A percentile compares a stretch with the other conserved stretches of the same genome.
These are phyloP conservation scores for Clanis bilineata DNA, from an alignment of 2,888 invertebrate species.

Conservation along the genomic window DNA sequence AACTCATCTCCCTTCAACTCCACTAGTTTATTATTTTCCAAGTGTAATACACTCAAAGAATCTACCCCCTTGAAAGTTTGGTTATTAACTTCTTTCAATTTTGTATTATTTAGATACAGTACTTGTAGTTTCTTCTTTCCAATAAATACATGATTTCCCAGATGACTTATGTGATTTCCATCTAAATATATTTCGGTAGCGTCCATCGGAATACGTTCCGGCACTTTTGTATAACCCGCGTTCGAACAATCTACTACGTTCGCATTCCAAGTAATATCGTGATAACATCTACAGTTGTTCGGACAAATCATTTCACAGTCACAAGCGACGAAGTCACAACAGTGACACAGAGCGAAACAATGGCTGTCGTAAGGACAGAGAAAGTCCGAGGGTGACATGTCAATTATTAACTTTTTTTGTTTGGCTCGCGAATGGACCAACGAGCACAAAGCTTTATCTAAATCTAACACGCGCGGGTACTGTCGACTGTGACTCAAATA, in stretches of 20 bases:
- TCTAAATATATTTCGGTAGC: constrained; percentile 94
- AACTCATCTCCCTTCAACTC: constrained; percentile 91
- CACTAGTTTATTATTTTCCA: constrained; percentile 89
- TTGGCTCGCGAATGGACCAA: constrained; percentile 86
- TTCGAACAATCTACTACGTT: constrained; percentile 92
- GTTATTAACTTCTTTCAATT: constrained; percentile 88
- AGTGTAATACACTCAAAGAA: constrained; percentile 87
- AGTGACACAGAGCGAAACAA: constrained; percentile 94
- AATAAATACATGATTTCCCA: constrained; percentile 92
- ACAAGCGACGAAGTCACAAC: constrained; percentile 94
- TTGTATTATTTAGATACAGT: constrained; percentile 89
- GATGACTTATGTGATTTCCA: constrained; percentile 89
- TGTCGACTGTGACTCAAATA: constrained; percentile 88
- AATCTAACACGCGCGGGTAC: constrained; percentile 90
- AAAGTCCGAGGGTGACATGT: constrained; percentile 88
- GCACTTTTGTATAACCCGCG: constrained; percentile 87
- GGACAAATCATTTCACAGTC: constrained; percentile 96
- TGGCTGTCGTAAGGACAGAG: constrained; percentile 91
- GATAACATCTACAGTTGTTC: constrained; percentile 91
- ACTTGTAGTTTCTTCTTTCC: constrained; percentile 91
- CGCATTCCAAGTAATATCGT: constrained; percentile 92
- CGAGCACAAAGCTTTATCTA: constrained; percentile 89
- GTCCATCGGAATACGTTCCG: constrained; percentile 92
- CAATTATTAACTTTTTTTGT: constrained; percentile 87
- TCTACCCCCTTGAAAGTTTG: constrained; percentile 91